Evolutionary conservation across 2,113 vertebrate species (phyloP).

Genomic region (Numenius arquata): DNA sequence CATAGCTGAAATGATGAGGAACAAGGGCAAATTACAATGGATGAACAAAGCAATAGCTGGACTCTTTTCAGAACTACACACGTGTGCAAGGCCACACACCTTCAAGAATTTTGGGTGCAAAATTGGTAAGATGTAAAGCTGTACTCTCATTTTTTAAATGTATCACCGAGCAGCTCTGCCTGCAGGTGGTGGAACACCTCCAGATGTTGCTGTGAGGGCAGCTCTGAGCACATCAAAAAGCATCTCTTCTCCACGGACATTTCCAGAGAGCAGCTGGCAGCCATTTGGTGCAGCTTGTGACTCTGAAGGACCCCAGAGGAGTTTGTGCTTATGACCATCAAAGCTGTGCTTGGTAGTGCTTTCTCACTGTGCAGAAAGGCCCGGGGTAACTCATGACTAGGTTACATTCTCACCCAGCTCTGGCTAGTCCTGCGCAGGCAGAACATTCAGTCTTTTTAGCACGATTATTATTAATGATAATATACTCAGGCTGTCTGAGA

Average conservation of each 20-base stretch:
- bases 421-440: neutral
- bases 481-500: neutral
- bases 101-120: neutral
- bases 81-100: neutral
- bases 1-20: neutral
- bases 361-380: neutral
- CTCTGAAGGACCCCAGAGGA: neutral
- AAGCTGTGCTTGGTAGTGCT: neutral
- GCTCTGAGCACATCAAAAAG: neutral
- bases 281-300: neutral
- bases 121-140: neutral
- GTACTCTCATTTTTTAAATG: fast-evolving
- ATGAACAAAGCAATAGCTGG: neutral
- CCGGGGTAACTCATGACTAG: neutral
- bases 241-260: neutral
- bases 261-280: constrained; percentile 11
- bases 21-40: neutral
- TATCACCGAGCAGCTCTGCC: neutral
- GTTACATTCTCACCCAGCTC: neutral
- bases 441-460: neutral
- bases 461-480: neutral
- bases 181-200: neutral
- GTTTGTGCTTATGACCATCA: neutral
- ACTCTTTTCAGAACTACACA: neutral
- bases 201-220: neutral